Evolutionary conservation across 2,113 vertebrate species (phyloP).

Genomic region (Cyphomyrus plagiostoma): DNA sequence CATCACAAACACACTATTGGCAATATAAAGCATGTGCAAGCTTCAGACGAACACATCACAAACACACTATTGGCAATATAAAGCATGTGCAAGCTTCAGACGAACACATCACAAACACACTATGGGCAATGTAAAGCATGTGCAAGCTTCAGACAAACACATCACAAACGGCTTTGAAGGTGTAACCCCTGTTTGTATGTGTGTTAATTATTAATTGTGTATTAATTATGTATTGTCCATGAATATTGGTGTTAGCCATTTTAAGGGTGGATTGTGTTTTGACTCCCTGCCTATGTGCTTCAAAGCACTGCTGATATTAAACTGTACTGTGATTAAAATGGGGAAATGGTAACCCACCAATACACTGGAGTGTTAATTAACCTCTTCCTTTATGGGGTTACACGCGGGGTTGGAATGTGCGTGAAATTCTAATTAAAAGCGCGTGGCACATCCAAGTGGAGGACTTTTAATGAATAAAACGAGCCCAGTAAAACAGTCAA

Average conservation of each 20-base stretch:
- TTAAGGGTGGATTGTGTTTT: neutral
- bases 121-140: too few species aligned
- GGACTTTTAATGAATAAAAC: constrained; percentile 16
- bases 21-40: too few species aligned
- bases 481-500: constrained; percentile 6
- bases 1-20: too few species aligned
- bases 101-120: too few species aligned
- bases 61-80: too few species aligned
- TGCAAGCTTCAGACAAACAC: neutral
- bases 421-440: constrained; percentile 42
- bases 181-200: neutral
- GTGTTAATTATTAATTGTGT: neutral
- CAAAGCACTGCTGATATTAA: constrained; percentile 1
- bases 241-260: neutral
- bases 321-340: constrained; percentile 23
- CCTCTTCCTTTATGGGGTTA: constrained; percentile 43
- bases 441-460: constrained; percentile 33
- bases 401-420: constrained; percentile 30
- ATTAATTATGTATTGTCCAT: neutral
- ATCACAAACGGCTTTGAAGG: neutral
- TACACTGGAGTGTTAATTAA: constrained; percentile 35
- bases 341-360: neutral
- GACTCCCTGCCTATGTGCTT: neutral
- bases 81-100: too few species aligned
- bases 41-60: too few species aligned